Percentiles rank a stretch among this genome's conserved stretches.
These are phyloP conservation scores for Pachydiplax longipennis DNA, from an alignment of 2,888 invertebrate genomes.

Conservation along the genomic window DNA sequence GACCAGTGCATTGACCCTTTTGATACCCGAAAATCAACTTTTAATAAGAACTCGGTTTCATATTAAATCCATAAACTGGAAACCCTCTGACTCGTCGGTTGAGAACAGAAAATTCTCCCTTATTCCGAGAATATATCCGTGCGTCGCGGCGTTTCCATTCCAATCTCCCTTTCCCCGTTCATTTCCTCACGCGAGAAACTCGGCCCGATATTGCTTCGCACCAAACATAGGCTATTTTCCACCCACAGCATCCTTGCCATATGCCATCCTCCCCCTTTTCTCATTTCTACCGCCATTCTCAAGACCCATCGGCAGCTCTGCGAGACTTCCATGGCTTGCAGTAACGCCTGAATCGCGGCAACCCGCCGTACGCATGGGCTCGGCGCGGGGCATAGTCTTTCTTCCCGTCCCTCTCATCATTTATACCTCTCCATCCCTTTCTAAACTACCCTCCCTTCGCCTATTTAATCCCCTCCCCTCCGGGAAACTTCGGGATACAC, in stretches of 20 bases:
- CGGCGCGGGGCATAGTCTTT: background rate
- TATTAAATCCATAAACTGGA: too few species aligned
- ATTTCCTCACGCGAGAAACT: background rate
- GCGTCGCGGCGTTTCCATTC: background rate
- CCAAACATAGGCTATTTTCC: background rate
- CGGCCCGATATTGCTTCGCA: background rate
- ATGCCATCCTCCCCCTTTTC: background rate
- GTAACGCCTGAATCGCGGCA: background rate
- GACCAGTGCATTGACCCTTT: too few species aligned
- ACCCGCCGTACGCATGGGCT: background rate
- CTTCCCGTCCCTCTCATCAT: background rate
- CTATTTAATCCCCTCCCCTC: background rate
- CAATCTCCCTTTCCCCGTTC: background rate
- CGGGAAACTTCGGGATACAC: constrained; percentile 5
- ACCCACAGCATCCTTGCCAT: background rate
- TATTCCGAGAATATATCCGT: too few species aligned
- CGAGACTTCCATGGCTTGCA: background rate
- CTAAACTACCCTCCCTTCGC: background rate
- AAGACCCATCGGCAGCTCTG: background rate
- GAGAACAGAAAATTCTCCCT: too few species aligned
- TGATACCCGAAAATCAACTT: too few species aligned
- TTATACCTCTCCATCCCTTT: background rate
- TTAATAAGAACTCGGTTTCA: too few species aligned
- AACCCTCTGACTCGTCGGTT: too few species aligned
- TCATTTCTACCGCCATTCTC: background rate